Percentiles rank a stretch among this genome's conserved stretches.
Conservation (phyloP, 2,113 vertebrate species). For the Taxidea taxus region DNA sequence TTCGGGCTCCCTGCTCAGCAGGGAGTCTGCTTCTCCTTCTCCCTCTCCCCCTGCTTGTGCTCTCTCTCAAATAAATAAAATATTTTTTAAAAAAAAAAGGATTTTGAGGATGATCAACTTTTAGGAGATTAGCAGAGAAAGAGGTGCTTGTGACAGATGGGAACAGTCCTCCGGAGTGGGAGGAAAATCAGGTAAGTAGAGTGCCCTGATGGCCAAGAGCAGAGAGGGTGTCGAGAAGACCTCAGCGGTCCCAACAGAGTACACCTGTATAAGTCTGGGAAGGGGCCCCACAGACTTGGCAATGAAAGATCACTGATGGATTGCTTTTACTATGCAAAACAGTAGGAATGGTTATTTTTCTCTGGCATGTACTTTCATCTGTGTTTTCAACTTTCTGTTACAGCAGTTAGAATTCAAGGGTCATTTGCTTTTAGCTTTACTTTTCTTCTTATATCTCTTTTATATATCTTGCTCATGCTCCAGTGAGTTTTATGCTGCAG, state of each 20-base stretch:
- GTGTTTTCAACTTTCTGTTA: slow-evolving; percentile 40
- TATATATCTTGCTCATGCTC: slow-evolving; percentile 2
- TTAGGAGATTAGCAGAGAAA: background rate
- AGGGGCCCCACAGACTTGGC: background rate
- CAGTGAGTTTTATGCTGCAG: slow-evolving; percentile 25
- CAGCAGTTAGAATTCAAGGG: slow-evolving; percentile 36
- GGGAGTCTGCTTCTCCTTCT: background rate
- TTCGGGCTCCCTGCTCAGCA: background rate
- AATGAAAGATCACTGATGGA: background rate
- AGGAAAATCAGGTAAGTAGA: background rate
- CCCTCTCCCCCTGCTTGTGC: background rate
- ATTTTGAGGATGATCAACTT: background rate
- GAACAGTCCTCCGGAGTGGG: background rate
- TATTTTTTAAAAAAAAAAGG: background rate
- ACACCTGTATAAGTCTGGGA: background rate
- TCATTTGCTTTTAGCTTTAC: slow-evolving; percentile 54
- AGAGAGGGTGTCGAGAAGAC: background rate
- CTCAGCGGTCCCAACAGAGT: background rate
- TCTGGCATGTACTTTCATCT: slow-evolving; percentile 18
- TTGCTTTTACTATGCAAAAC: background rate
- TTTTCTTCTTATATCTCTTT: slow-evolving; percentile 46
- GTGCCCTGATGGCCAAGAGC: background rate
- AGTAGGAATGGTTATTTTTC: background rate
- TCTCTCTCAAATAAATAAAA: background rate
- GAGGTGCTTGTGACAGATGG: background rate